Evolutionary conservation across 2,113 vertebrate species (phyloP).

Genomic region (Odontesthes bonariensis): DNA sequence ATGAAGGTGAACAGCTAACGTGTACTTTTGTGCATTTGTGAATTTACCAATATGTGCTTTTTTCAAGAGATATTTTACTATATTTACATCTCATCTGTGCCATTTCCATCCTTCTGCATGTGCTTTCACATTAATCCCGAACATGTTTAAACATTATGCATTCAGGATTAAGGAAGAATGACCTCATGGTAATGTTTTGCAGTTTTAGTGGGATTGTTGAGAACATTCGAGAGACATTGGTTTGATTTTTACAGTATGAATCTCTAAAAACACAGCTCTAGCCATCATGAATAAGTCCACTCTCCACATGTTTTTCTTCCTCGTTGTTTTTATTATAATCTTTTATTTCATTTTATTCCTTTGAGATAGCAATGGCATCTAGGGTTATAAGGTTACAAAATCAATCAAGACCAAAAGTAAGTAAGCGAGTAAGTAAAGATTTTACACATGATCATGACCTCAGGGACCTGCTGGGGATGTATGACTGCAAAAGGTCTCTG

Average conservation of each 20-base stretch:
- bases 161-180: constrained; percentile 5
- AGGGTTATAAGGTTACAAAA: too few relatives aligned
- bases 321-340: too few relatives aligned
- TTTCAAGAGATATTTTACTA: constrained; percentile 2
- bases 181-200: background rate
- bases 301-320: too few relatives aligned
- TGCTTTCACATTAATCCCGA: constrained; percentile 1
- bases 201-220: too few relatives aligned
- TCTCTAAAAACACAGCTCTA: background rate
- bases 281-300: background rate
- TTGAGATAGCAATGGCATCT: too few relatives aligned
- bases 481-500: too few relatives aligned
- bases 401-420: too few relatives aligned
- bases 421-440: too few relatives aligned
- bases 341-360: too few relatives aligned
- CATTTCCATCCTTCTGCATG: background rate
- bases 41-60: constrained; percentile 7
- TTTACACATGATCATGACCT: too few relatives aligned
- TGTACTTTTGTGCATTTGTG: constrained; percentile 4
- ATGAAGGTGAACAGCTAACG: constrained; percentile 13
- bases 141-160: background rate
- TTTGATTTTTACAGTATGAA: background rate
- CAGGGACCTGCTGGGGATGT: too few relatives aligned
- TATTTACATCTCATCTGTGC: constrained; percentile 33
- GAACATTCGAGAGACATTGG: too few relatives aligned